These are phyloP conservation scores for Ophion ellenae DNA, from an alignment of 2,888 invertebrate genomes.

Conservation along the genomic window DNA sequence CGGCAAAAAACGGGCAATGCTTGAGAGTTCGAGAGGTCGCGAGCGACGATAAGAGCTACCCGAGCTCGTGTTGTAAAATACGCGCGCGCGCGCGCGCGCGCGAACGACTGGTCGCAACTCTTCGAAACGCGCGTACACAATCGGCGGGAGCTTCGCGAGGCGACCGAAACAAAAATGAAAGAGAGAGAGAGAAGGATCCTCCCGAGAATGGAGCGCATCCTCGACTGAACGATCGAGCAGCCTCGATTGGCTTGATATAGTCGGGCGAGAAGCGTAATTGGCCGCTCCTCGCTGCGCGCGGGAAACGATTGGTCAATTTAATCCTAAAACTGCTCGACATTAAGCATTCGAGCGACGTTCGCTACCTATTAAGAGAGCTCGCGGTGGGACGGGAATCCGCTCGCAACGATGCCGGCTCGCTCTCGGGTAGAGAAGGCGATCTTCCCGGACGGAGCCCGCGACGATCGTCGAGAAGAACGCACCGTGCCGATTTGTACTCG, in stretches of 20 bases:
- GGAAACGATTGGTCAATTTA: slow-evolving; percentile 84
- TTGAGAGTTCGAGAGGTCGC: slow-evolving; percentile 36
- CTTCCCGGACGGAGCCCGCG: neutral
- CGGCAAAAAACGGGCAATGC: neutral
- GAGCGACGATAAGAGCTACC: neutral
- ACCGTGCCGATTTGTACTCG: neutral
- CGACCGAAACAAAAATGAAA: neutral
- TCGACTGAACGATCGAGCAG: slow-evolving; percentile 87
- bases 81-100: slow-evolving; percentile 11
- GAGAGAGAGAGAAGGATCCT: slow-evolving; percentile 58
- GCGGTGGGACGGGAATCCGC: slow-evolving; percentile 9
- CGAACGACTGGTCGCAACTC: neutral
- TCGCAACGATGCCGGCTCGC: neutral
- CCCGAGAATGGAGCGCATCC: slow-evolving; percentile 84
- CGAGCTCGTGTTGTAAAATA: slow-evolving; percentile 10
- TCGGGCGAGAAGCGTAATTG: slow-evolving; percentile 86
- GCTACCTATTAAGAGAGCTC: slow-evolving; percentile 79
- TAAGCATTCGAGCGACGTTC: slow-evolving; percentile 83
- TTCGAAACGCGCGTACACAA: slow-evolving; percentile 4
- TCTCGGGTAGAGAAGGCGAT: neutral
- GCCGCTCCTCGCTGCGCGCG: slow-evolving; percentile 85
- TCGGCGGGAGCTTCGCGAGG: neutral
- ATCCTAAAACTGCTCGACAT: slow-evolving; percentile 82
- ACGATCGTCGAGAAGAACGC: neutral
- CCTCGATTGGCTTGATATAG: slow-evolving; percentile 89